Evolutionary conservation across 2,888 invertebrate genomes (phyloP), one percentile per base, ranked within the genome.

Genomic region (Oscheius sp.): DNA sequence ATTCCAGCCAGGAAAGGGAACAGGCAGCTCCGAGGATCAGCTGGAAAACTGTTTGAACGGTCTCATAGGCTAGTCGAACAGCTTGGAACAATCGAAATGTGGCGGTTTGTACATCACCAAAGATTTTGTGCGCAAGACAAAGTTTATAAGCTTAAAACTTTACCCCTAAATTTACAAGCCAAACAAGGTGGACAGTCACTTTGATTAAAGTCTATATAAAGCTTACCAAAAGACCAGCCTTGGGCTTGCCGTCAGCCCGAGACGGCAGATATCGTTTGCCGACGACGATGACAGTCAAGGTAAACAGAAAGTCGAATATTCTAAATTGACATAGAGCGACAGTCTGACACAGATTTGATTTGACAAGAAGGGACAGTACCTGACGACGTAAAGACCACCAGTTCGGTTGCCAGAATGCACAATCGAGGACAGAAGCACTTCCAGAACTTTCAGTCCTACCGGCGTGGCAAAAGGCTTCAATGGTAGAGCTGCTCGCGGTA

Each of bases 1-100:
- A 84, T 71, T 88, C 88, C 32, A 88, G 71, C 88, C 88, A 88
- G 7, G 84, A 81, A 1, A 88, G 70, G 0, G 88, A 88, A 2
- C 81, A 86, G 3, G 79, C 71, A 11, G 88, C 47, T 29, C 84
- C 83, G 7, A 88, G 53, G 0, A 84, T 84, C 0, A 85, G 53
- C 88, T 87, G 65, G 9, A 84, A 70, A 68, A 3, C n/a, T 9
- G 7, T 33, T 5, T 42, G 47, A 10, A 42, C 10, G 2, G n/a
- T 47, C 5, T 10, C 13, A 13, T 21, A 50, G 48, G 21, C 10
- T 47, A 29, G 21, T 21, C 21, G 0, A 21, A 21, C 21, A 21
- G 21, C 21, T 21, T 21, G 21, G 21, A 21, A 21, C 21, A 21
- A 21, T 21, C 21, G 21, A 21, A 21, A 21, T 21, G 21, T 21